Evolutionary conservation across 2,888 invertebrate species (phyloP), one percentile per base, ranked within the genome.

Genomic region (Autographa gamma): DNA sequence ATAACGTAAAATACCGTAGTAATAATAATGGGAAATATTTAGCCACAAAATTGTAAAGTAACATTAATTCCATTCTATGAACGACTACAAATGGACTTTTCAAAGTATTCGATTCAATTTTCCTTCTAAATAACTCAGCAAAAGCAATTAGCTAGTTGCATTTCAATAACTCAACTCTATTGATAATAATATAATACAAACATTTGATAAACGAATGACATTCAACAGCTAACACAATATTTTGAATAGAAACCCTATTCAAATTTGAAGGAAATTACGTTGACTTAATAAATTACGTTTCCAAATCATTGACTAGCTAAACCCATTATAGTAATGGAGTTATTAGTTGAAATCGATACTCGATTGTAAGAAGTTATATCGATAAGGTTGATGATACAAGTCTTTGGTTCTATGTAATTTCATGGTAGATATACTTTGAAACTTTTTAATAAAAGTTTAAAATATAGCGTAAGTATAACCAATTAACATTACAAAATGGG

Each of bases 241-340:
- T 75, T 71, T 73, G 38, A 71, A 66, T 60, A 58, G 54, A 69
- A 75, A 63, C 68, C 62, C 63, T 62, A 72, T 80, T 76, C 54
- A 58, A 18, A 65, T 70, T 72, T 70, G 66, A 77, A 81, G 77
- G 81, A 82, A 83, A 85, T 85, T 83, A 81, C 70, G 77, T 81
- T 77, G 77, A 77, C 69, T 72, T 74, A 83, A 81, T 82, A 82
- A 86, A 85, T 85, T 83, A 82, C 66, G 71, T 85, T 84, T 81
- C 77, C 77, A 79, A 79, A 71, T 83, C 80, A 78, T 76, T 80
- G 74, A 71, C 66, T 77, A 18, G 67, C 68, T 72, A 76, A 78
- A 77, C 71, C 73, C 79, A 83, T 83, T 83, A 78, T 69, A 63
- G 63, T 77, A 77, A 83, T 77, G 76, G 74, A 69, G 73, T 80